Conservation (phyloP, 1,140 invertebrate genomes). For the Drosophila ananassae region DNA sequence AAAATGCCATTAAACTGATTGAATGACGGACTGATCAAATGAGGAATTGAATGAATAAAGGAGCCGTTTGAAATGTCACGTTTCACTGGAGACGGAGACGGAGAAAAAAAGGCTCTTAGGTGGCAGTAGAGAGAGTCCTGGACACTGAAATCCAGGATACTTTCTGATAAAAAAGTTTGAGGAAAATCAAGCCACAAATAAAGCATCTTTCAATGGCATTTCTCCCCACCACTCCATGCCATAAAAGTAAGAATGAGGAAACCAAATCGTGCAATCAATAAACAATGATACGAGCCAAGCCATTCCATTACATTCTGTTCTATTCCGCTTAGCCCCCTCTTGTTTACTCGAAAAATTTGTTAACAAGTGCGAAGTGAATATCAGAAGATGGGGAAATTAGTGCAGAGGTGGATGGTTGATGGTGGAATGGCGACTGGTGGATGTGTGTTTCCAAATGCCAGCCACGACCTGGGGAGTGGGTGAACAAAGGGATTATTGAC, state of each 20-base stretch:
- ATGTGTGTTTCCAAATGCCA: slow-evolving; percentile 33
- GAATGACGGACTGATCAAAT: slow-evolving; percentile 66
- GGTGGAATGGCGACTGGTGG: too few relatives aligned
- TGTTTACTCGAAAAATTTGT: slow-evolving; percentile 70
- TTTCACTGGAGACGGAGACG: slow-evolving; percentile 18
- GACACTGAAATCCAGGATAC: not conserved
- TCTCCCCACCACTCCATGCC: not conserved
- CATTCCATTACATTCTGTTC: slow-evolving; percentile 40
- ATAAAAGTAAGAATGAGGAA: slow-evolving; percentile 43
- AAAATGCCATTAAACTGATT: slow-evolving; percentile 67
- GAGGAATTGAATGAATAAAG: slow-evolving; percentile 49
- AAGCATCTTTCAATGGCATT: not conserved
- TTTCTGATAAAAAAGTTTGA: not conserved
- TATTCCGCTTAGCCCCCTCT: not conserved
- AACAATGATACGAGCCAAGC: slow-evolving; percentile 44
- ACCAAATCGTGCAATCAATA: slow-evolving; percentile 58
- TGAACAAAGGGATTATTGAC: slow-evolving; percentile 77
- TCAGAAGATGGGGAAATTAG: slow-evolving; percentile 27
- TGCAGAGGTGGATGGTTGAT: slow-evolving; percentile 18
- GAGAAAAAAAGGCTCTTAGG: slow-evolving; percentile 11
- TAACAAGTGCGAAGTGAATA: slow-evolving; percentile 74
- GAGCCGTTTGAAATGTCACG: slow-evolving; percentile 69
- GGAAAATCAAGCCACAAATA: not conserved
- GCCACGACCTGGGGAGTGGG: slow-evolving; percentile 13
- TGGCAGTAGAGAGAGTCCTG: slow-evolving; percentile 10